phyloP scores from a whole-genome alignment of 1,140 invertebrate species.

The Tetranychus urticae region DNA sequence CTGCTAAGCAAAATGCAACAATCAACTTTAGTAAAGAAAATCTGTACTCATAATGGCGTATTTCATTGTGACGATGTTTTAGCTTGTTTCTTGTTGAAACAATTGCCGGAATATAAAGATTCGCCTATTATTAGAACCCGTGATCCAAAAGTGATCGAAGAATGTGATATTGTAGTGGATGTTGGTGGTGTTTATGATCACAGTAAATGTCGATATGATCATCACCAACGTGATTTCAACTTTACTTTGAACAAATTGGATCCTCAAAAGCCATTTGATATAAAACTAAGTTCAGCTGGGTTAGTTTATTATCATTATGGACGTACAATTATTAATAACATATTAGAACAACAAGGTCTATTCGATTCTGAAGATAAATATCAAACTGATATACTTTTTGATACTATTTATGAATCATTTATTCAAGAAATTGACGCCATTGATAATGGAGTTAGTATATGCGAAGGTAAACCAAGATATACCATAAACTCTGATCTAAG shows the following conservation, averaged over 20 bases:
- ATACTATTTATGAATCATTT: conserved; percentile 64
- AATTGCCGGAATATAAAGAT: conserved; percentile 50
- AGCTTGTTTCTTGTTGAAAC: conserved; percentile 69
- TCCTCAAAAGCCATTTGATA: conserved; percentile 28
- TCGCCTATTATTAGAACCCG: conserved; percentile 49
- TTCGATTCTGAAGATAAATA: conserved; percentile 18
- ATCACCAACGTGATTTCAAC: conserved; percentile 62
- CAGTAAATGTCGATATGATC: conserved; percentile 49
- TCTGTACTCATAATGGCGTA: conserved; percentile 33
- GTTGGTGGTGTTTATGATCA: conserved; percentile 75
- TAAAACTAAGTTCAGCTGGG: conserved; percentile 77
- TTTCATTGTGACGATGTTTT: conserved; percentile 94
- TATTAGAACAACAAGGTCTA: conserved; percentile 13
- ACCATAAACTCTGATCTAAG: conserved; percentile 50
- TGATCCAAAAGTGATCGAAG: conserved; percentile 36
- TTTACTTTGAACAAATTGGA: conserved; percentile 34
- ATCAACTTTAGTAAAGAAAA: conserved; percentile 10
- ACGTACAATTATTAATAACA: conserved; percentile 37
- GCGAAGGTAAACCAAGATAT: conserved; percentile 25
- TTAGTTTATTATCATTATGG: conserved; percentile 81
- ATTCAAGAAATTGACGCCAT: conserved; percentile 86
- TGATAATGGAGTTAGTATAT: conserved; percentile 51
- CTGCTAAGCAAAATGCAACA: too few species aligned
- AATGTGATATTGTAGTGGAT: conserved; percentile 86
- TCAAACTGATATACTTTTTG: conserved; percentile 35